Evolutionary conservation across 1,140 invertebrate genomes (phyloP), one percentile per base, ranked within the genome.

Genomic region (Lepidurus apus): DNA sequence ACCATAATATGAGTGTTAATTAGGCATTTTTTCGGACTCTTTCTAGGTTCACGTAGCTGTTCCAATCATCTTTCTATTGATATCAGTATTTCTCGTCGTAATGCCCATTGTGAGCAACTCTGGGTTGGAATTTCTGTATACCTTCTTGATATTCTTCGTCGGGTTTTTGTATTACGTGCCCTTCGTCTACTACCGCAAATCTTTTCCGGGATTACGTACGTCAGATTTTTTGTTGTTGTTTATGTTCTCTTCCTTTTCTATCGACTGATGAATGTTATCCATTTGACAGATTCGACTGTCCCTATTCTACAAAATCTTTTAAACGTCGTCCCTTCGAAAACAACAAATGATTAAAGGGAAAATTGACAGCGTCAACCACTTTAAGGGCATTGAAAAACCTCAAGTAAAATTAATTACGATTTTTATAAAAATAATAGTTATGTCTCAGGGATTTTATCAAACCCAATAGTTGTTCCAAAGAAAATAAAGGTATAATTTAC

Each of bases 191-290:
- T 90, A 91, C 80, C 91, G 91, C 83, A 86, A 86, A 82, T 90
- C 91, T 79, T 88, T 92, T 77, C 89, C 90, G 81, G 92, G 92
- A 82, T 94, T 95, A 92, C 92, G 93, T 95, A 26, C 87, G 65
- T 9, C 74, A 78, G 42, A 74, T 42, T 42, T 9, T 17, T 77
- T 13, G 34, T 47, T 43, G 42, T 78, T 74, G 7, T 65, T 75
- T 21, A 75, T 2, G 26, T 26, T 26, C 26, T 26, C 26, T 26
- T 26, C 26, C 26, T 2, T 26, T 26, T 26, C 26, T 2, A 2
- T 26, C 26, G 0, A 26, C 26, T 26, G 26, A 26, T 26, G 26
- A n/a, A 1, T 26, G 26, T 26, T 26, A 1, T 26, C 26, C 26
- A 26, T 26, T 26, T 1, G 26, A 26, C 26, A 26, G 26, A 26